Conservation (phyloP, 1,140 invertebrate species). For the Leptopilina clavipes region DNA sequence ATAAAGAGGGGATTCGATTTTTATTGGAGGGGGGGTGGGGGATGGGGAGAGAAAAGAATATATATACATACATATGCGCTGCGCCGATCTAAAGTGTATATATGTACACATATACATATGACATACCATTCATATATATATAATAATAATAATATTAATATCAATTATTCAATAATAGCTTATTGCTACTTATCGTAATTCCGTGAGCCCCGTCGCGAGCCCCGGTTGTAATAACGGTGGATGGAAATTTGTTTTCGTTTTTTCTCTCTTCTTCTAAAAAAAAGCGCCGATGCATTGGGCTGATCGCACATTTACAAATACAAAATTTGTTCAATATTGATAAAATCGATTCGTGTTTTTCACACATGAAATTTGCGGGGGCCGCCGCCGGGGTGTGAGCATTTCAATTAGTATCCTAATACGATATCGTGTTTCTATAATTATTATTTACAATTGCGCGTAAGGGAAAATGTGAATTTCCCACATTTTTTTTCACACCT, state of each 20-base stretch:
- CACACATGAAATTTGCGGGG: conserved; percentile 10
- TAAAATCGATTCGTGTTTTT: conserved; percentile 43
- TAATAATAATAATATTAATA: conserved; percentile 44
- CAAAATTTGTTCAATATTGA: conserved; percentile 53
- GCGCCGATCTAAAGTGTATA: conserved; percentile 69
- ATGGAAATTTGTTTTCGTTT: conserved; percentile 65
- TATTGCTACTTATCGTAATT: conserved; percentile 64
- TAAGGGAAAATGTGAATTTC: conserved; percentile 46
- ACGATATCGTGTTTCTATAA: conserved; percentile 65
- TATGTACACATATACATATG: conserved; percentile 74
- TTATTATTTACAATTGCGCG: conserved; percentile 63
- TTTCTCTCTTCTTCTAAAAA: conserved; percentile 32
- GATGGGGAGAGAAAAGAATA: conserved; percentile 33
- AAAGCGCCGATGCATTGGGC: conserved; percentile 45
- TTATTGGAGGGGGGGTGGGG: background rate
- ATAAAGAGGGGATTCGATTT: conserved; percentile 17
- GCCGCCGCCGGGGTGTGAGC: conserved; percentile 52
- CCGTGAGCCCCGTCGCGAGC: conserved; percentile 34
- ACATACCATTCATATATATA: conserved; percentile 70
- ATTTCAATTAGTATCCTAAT: conserved; percentile 65
- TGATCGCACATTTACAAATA: conserved; percentile 64
- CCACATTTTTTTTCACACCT: conserved; percentile 54
- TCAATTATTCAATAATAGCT: conserved; percentile 60
- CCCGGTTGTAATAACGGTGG: conserved; percentile 56
- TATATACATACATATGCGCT: conserved; percentile 59